Conservation (phyloP, 92 coral and sea anemone genomes). For the Chrysogorgia sp. region DNA sequence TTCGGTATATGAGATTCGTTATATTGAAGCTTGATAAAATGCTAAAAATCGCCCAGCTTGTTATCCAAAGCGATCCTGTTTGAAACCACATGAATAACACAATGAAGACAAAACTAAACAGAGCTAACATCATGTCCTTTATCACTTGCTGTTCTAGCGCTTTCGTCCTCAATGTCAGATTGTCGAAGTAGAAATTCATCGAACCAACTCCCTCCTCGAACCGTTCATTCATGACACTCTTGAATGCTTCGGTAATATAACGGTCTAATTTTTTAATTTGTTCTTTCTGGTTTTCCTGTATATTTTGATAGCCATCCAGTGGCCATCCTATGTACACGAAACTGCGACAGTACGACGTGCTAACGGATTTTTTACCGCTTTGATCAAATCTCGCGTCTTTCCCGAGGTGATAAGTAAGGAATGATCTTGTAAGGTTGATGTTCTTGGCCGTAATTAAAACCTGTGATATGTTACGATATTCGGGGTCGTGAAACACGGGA, state of each 20-base stretch:
- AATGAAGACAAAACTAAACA: slow-evolving; percentile 62
- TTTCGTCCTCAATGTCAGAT: slow-evolving; percentile 50
- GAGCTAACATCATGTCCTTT: slow-evolving; percentile 61
- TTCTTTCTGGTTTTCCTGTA: slow-evolving; percentile 50
- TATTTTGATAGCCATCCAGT: slow-evolving; percentile 48
- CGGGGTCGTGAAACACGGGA: slow-evolving; percentile 57
- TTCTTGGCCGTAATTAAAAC: slow-evolving; percentile 57
- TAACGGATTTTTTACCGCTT: slow-evolving; percentile 10
- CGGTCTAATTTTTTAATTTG: slow-evolving; percentile 52
- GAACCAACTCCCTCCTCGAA: slow-evolving; percentile 59
- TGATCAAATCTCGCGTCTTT: slow-evolving; percentile 47
- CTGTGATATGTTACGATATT: slow-evolving; percentile 58
- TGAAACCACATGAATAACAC: slow-evolving; percentile 61
- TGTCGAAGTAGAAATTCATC: slow-evolving; percentile 58
- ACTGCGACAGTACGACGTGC: slow-evolving; percentile 48
- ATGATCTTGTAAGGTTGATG: slow-evolving; percentile 29
- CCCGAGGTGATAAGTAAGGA: slow-evolving; percentile 61
- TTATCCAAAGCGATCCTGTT: slow-evolving; percentile 74
- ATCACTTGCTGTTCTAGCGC: slow-evolving; percentile 60
- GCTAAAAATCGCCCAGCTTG: slow-evolving; percentile 73
- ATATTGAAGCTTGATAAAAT: slow-evolving; percentile 69
- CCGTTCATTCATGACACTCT: slow-evolving; percentile 18
- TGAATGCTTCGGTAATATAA: slow-evolving; percentile 54
- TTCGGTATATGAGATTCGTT: slow-evolving; percentile 69
- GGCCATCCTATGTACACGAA: slow-evolving; percentile 65